phyloP scores from a whole-genome alignment of 2,797 vertebrate genomes.

The Coendou prehensilis region DNA sequence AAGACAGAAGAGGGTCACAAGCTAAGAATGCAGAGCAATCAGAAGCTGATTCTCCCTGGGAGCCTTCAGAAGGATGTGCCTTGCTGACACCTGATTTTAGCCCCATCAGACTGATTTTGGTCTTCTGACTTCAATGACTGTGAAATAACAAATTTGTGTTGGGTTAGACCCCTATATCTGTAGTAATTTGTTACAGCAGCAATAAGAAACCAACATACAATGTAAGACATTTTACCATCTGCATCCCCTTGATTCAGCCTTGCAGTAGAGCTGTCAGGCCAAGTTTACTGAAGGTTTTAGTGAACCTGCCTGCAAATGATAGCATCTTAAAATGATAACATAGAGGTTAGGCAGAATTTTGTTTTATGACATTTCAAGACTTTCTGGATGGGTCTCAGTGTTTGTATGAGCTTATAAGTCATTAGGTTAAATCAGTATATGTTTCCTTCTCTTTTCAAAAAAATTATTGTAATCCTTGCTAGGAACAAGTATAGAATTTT shows the following conservation, averaged over 20 bases:
- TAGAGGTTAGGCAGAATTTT: not conserved
- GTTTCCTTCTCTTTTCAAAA: not conserved
- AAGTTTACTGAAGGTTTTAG: not conserved
- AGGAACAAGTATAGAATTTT: slow-evolving; percentile 23
- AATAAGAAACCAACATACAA: not conserved
- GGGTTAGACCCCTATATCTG: not conserved
- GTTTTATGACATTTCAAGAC: slow-evolving; percentile 44
- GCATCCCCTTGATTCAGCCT: not conserved
- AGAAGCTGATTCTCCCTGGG: not conserved
- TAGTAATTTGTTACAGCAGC: not conserved
- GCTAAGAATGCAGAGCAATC: not conserved
- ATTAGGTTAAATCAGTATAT: slow-evolving; percentile 58
- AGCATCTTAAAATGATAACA: not conserved
- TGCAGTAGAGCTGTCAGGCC: not conserved
- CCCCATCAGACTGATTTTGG: not conserved
- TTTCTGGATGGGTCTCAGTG: not conserved
- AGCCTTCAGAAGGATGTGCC: not conserved
- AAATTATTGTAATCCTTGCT: not conserved
- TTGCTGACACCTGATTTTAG: not conserved
- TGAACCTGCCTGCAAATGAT: not conserved
- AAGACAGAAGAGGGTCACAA: not conserved
- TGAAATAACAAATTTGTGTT: not conserved
- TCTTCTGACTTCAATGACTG: not conserved
- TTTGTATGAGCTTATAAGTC: not conserved
- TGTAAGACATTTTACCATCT: not conserved